phyloP scores from a whole-genome alignment of 2,113 vertebrate genomes.

The Pipra filicauda region DNA sequence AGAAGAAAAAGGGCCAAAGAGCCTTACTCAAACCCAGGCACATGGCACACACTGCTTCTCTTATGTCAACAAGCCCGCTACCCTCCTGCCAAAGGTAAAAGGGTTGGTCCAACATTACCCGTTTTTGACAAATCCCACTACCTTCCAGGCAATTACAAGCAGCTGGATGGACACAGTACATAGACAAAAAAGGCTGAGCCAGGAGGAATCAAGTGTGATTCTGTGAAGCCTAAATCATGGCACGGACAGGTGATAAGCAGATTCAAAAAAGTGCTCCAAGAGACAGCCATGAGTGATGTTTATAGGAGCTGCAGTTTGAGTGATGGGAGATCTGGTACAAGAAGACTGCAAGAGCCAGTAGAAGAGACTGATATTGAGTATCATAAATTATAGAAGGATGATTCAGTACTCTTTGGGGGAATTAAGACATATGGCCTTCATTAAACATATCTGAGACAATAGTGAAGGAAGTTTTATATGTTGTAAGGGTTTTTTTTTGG shows the following conservation, averaged over 20 bases:
- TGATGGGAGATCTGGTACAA: not conserved
- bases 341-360: not conserved
- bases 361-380: not conserved
- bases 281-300: not conserved
- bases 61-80: not conserved
- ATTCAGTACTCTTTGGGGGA: slow-evolving; percentile 15
- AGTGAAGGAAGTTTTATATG: not conserved
- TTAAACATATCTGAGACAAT: not conserved
- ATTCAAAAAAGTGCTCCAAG: not conserved
- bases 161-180: not conserved
- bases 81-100: not conserved
- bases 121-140: not conserved
- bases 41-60: rapidly evolving
- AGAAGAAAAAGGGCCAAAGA: not conserved
- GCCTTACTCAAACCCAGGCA: not conserved
- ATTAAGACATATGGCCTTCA: slow-evolving; percentile 29
- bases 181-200: not conserved
- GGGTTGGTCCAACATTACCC: not conserved
- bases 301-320: not conserved
- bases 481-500: not conserved
- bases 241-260: not conserved
- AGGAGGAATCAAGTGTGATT: not conserved
- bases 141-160: not conserved
- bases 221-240: not conserved
- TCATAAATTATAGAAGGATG: not conserved